phyloP scores from a whole-genome alignment of 2,888 invertebrate species.

The Caenorhabditis parvicauda region DNA sequence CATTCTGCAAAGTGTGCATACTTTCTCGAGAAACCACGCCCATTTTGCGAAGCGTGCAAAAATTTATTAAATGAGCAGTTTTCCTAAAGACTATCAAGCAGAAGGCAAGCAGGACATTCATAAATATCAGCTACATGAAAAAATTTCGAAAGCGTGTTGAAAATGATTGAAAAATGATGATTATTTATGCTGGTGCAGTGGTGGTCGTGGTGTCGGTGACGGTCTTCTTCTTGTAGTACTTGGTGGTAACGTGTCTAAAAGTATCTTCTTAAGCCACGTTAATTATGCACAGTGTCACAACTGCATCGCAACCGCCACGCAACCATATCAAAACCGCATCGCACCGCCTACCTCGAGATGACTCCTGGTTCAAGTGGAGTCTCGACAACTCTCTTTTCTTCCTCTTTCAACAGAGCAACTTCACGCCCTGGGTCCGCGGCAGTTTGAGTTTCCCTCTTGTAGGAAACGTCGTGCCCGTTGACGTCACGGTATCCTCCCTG shows the following conservation, averaged over 20 bases:
- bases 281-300: too few relatives aligned
- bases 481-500: conserved; percentile 52
- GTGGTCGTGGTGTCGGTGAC: conserved; percentile 55
- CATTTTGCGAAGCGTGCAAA: too few relatives aligned
- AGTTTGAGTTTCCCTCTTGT: conserved; percentile 54
- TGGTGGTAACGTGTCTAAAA: conserved; percentile 57
- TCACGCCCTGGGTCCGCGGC: conserved; percentile 56
- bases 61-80: too few relatives aligned
- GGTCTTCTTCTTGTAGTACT: conserved; percentile 62
- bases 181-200: conserved; percentile 19
- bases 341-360: conserved; percentile 39
- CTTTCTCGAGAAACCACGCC: too few relatives aligned
- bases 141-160: too few relatives aligned
- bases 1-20: too few relatives aligned
- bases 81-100: too few relatives aligned
- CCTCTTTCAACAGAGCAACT: conserved; percentile 50
- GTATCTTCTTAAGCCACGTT: not conserved
- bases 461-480: conserved; percentile 55
- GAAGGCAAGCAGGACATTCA: too few relatives aligned
- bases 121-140: too few relatives aligned
- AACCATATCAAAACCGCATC: not conserved
- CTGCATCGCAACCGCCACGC: not conserved
- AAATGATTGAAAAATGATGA: not conserved
- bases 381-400: conserved; percentile 55
- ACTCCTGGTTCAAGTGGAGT: conserved; percentile 57